These are phyloP conservation scores for Lomographa bimaculata DNA, from an alignment of 2,888 invertebrate species.

Conservation along the genomic window DNA sequence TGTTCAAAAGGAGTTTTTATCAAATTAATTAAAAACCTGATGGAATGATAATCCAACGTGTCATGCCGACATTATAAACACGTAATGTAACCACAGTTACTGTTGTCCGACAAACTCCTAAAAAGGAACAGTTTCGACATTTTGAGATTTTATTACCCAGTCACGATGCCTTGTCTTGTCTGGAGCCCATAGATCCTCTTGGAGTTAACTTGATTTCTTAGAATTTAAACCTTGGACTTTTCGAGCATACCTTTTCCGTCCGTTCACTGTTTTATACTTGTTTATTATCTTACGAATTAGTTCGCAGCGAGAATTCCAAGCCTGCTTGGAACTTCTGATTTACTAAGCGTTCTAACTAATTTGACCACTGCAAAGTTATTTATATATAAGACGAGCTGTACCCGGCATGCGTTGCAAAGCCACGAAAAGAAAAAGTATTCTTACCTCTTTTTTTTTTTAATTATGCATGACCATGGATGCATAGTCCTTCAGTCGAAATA, in stretches of 20 bases:
- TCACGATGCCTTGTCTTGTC: conserved; percentile 40
- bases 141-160: conserved; percentile 38
- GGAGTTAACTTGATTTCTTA: conserved; percentile 33
- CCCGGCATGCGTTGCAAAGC: no score
- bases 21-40: no score
- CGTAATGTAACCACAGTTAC: conserved; percentile 9
- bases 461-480: no score
- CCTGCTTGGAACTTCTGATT: background rate
- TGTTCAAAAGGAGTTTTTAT: no score
- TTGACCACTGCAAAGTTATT: no score
- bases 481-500: no score
- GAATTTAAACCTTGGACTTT: conserved; percentile 43
- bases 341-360: no score
- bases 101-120: conserved; percentile 30
- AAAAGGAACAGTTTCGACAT: conserved; percentile 39
- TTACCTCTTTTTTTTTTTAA: no score
- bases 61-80: conserved; percentile 5
- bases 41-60: no score
- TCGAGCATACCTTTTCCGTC: conserved; percentile 35
- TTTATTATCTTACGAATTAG: conserved; percentile 3
- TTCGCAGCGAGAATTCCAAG: background rate
- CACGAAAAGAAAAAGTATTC: no score
- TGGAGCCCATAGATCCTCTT: conserved; percentile 37
- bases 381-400: no score
- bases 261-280: conserved; percentile 33